Base-by-base conservation (phyloP, 2,888 invertebrate species). In the Drosophila phalerata region DNA sequence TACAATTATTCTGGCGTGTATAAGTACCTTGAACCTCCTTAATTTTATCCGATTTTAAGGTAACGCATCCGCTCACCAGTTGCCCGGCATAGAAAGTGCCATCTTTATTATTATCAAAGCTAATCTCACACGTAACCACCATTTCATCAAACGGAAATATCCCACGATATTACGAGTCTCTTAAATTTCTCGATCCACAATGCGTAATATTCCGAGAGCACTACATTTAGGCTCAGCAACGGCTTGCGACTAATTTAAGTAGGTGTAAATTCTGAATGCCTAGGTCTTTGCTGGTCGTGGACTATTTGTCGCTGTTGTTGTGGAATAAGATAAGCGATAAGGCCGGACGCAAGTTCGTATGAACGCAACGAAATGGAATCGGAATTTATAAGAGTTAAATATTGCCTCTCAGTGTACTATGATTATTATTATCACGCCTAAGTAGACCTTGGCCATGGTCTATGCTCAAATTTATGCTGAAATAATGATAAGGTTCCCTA, bases 1-100 rank as follows among this genome's bases (percentile, higher is more conserved):
- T n/a, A n/a, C 6, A 17, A 9, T 8, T 6, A 19, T 13, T n/a
- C 11, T 38, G 1, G 11, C 9, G 19, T 11, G 19, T 19, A 15
- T 32, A 9, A 38, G 6, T 88, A 92, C 91, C 91, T 86, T 91
- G 90, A 3, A 92, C 89, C 15, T 90, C 90, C 81, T 90, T 91
- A 28, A 70, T 63, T 67, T 90, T 90, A 69, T 90, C 86, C 42
- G 87, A 86, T 32, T 83, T 88, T 2, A 91, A 64, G 47, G 76
- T 81, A n/a, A 90, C 82, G 28, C 81, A 81, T 0, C 91, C 91
- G 43, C 83, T 88, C 9, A 93, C 81, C 51, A 89, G 68, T 75
- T 93, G 92, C 1, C 93, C 93, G 58, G 91, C 89, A 62, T 90
- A 92, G 84, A 90, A 93, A 6, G 90, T 90, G 38, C 90, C 90